Conservation (phyloP, 2,888 invertebrate species). For the Brachyptera risi region DNA sequence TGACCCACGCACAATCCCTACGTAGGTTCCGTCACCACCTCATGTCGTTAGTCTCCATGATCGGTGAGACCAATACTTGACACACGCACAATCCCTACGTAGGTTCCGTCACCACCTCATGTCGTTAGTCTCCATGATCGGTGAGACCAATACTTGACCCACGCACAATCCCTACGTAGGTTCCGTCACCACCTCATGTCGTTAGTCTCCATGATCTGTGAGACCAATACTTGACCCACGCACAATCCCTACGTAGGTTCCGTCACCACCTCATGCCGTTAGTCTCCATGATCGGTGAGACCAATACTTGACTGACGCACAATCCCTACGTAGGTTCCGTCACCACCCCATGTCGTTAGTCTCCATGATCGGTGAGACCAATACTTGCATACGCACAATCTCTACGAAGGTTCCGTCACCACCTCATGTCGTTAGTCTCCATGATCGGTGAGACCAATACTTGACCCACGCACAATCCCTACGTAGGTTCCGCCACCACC, state of each 20-base stretch:
- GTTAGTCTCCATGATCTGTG: slow-evolving; percentile 84
- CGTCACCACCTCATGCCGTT: slow-evolving; percentile 91
- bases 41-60: slow-evolving; percentile 91
- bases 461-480: no score
- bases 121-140: slow-evolving; percentile 92
- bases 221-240: no score
- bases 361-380: slow-evolving; percentile 80
- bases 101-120: slow-evolving; percentile 87
- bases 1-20: no score
- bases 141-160: no score
- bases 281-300: slow-evolving; percentile 81
- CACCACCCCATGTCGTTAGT: slow-evolving; percentile 93
- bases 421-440: slow-evolving; percentile 89
- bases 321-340: no score
- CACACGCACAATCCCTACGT: no score
- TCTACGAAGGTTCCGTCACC: no score
- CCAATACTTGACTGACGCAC: no score
- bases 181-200: slow-evolving; percentile 90
- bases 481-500: slow-evolving; percentile 83
- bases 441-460: slow-evolving; percentile 80
- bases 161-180: no score
- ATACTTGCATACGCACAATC: no score
- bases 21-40: slow-evolving; percentile 87
- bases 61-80: no score
- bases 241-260: no score